A percentile compares a stretch with the other conserved stretches of the same genome.
These are phyloP conservation scores for Podiceps cristatus DNA, from an alignment of 2,113 vertebrate genomes.

Conservation along the genomic window DNA sequence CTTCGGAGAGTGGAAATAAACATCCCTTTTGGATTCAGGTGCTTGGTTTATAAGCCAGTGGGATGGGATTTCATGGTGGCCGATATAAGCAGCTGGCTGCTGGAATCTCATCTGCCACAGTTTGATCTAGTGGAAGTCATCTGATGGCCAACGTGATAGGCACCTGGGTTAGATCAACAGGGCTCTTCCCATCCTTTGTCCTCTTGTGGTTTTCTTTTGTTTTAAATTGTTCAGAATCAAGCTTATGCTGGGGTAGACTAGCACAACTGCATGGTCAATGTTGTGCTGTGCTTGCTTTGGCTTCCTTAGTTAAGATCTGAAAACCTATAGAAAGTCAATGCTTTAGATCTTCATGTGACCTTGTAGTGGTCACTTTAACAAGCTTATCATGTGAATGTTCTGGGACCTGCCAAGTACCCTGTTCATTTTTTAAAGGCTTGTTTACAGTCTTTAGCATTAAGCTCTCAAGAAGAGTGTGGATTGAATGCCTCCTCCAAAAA, in stretches of 20 bases:
- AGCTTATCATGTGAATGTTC: background rate
- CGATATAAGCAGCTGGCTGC: background rate
- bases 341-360: background rate
- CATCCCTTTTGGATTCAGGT: background rate
- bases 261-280: accelerated
- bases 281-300: background rate
- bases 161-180: background rate
- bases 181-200: background rate
- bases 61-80: background rate
- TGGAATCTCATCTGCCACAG: background rate
- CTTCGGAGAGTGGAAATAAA: background rate
- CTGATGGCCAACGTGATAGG: background rate
- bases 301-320: background rate
- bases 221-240: background rate
- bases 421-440: background rate
- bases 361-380: background rate
- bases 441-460: background rate
- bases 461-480: background rate
- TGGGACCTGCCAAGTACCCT: background rate
- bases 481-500: background rate
- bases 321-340: background rate
- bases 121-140: background rate
- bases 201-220: background rate
- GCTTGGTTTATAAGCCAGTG: background rate
- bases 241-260: background rate